Evolutionary conservation across 2,888 invertebrate species (phyloP).

Genomic region (Plebejus melissa): DNA sequence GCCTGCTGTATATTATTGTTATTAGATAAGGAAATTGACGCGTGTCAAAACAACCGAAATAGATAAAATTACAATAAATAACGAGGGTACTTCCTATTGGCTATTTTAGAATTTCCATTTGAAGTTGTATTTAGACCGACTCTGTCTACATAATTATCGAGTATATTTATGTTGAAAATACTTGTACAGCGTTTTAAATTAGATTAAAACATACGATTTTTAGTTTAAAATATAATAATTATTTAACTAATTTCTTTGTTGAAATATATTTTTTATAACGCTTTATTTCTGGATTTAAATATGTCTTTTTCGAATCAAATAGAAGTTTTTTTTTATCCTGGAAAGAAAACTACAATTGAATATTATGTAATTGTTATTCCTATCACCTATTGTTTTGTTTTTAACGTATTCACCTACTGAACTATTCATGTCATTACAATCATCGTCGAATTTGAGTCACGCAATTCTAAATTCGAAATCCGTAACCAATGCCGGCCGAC

Average conservation of each 20-base stretch:
- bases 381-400: not conserved
- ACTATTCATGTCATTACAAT: not conserved
- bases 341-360: not conserved
- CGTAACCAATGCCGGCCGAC: constrained; percentile 61
- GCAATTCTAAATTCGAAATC: constrained; percentile 42
- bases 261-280: not conserved
- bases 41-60: constrained; percentile 13
- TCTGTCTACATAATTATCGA: not conserved
- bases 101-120: not conserved
- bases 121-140: not conserved
- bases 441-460: not conserved
- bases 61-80: constrained; percentile 20
- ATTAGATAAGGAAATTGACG: constrained; percentile 27
- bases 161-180: not conserved
- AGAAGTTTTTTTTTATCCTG: too few relatives aligned
- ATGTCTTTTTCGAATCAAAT: too few relatives aligned
- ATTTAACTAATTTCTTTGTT: not conserved
- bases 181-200: not conserved
- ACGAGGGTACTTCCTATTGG: not conserved
- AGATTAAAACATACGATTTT: not conserved
- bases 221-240: not conserved
- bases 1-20: constrained; percentile 3
- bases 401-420: not conserved
- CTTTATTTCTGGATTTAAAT: not conserved
- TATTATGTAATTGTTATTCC: too few relatives aligned